Evolutionary conservation across 2,113 vertebrate genomes (phyloP).

Genomic region (Acanthisitta chloris): DNA sequence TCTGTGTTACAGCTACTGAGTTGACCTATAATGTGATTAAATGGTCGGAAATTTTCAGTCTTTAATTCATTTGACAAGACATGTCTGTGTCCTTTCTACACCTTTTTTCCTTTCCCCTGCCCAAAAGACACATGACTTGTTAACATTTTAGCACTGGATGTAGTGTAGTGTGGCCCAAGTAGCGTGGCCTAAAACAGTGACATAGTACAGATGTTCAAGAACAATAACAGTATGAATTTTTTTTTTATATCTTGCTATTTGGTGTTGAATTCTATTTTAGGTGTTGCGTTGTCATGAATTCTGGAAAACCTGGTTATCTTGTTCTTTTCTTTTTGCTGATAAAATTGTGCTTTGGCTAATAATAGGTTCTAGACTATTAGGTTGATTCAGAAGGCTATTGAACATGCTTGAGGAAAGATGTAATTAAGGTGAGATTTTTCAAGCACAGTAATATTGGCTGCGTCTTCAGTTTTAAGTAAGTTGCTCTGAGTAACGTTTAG

Average conservation of each 20-base stretch:
- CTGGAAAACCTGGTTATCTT: neutral
- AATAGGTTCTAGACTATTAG: neutral
- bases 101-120: neutral
- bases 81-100: neutral
- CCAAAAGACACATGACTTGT: neutral
- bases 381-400: neutral
- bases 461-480: neutral
- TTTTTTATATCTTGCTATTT: neutral
- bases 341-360: neutral
- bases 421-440: neutral
- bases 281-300: neutral
- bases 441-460: neutral
- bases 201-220: neutral
- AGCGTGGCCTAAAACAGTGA: neutral
- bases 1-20: neutral
- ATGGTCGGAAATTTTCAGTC: neutral
- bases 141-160: neutral
- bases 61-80: neutral
- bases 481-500: neutral
- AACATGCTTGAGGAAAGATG: neutral
- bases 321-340: neutral
- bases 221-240: accelerated
- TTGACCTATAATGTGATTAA: neutral
- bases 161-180: neutral
- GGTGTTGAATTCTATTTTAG: neutral